Evolutionary conservation across 1,140 invertebrate species (phyloP).

Genomic region (Aradophagus sp.): DNA sequence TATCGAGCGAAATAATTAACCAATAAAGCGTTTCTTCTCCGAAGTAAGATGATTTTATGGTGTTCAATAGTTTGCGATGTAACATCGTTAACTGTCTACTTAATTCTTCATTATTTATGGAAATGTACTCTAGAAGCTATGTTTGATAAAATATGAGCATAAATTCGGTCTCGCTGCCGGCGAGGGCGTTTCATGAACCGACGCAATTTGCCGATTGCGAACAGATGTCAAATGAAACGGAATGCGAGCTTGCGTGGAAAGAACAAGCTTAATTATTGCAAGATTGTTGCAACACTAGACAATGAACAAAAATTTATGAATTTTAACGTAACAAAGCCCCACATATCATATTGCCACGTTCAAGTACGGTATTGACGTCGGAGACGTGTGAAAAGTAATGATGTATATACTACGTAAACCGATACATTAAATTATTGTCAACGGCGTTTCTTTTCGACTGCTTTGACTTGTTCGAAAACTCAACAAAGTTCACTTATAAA

Average conservation of each 20-base stretch:
- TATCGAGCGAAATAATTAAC: slow-evolving; percentile 19
- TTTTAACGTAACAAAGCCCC: slow-evolving; percentile 40
- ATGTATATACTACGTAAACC: slow-evolving; percentile 29
- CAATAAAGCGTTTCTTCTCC: slow-evolving; percentile 4
- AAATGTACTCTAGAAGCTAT: not conserved
- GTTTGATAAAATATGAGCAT: slow-evolving; percentile 1
- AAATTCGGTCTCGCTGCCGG: slow-evolving; percentile 25
- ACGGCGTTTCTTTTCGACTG: slow-evolving; percentile 14
- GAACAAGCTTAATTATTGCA: slow-evolving; percentile 26
- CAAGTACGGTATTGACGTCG: slow-evolving; percentile 24
- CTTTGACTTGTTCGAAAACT: slow-evolving; percentile 14
- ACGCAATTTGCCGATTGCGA: slow-evolving; percentile 1
- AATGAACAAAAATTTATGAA: slow-evolving; percentile 31
- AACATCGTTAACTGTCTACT: too few species aligned
- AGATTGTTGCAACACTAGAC: slow-evolving; percentile 13
- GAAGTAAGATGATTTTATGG: slow-evolving; percentile 4
- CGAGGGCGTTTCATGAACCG: not conserved
- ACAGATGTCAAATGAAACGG: not conserved
- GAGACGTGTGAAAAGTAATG: slow-evolving; percentile 27
- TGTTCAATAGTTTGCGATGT: slow-evolving; percentile 23
- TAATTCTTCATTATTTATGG: too few species aligned
- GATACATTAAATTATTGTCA: slow-evolving; percentile 26
- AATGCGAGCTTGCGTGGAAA: slow-evolving; percentile 7
- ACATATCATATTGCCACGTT: slow-evolving; percentile 50
- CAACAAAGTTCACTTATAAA: slow-evolving; percentile 10